Evolutionary conservation across 2,113 vertebrate genomes (phyloP).

Genomic region (Macaca mulatta): DNA sequence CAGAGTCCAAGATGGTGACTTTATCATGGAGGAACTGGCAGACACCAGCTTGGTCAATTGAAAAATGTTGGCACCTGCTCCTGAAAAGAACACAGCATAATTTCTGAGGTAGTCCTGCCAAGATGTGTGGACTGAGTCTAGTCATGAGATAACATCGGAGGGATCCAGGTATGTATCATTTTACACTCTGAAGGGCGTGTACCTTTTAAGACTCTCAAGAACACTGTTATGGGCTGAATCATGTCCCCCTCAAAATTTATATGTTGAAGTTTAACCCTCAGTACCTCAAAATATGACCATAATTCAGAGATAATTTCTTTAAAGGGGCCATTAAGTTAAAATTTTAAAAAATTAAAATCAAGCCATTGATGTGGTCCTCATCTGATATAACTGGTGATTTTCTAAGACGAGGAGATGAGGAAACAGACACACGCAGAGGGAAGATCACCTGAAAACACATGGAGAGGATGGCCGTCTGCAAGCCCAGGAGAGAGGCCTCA

Average conservation of each 20-base stretch:
- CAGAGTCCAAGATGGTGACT: background rate
- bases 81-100: background rate
- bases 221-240: background rate
- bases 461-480: too few relatives aligned
- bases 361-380: background rate
- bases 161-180: background rate
- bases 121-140: background rate
- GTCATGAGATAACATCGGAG: background rate
- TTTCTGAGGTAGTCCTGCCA: background rate
- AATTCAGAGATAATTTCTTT: background rate
- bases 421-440: background rate
- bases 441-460: background rate
- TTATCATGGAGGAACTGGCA: background rate
- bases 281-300: background rate
- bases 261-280: background rate
- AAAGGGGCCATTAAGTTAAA: background rate
- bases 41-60: background rate
- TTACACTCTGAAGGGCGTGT: background rate
- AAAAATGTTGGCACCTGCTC: background rate
- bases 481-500: background rate
- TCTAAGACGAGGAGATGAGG: background rate
- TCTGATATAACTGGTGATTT: background rate
- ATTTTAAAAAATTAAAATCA: background rate
- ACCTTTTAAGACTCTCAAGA: background rate
- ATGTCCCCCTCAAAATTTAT: background rate